Evolutionary conservation across 1,140 invertebrate species (phyloP), one percentile per base, ranked within the genome.

Genomic region (Dufourea novaeangliae): DNA sequence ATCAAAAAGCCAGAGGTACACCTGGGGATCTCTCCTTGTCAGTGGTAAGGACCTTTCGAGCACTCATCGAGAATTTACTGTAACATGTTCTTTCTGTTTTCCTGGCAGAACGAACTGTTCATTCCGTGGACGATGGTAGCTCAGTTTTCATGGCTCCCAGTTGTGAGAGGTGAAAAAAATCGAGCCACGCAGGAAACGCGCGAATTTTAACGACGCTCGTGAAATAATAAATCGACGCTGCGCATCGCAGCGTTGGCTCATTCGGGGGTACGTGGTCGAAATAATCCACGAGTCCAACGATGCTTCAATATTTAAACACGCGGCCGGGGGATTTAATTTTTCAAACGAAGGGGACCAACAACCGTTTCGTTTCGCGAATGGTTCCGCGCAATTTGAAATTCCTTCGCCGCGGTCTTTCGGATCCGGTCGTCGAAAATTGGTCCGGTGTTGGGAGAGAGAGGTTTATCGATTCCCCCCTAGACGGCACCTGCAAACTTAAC

Each of bases 241-340:
- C 22, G 34, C 2, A 14, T 44, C 37, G 54, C 54, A 5, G 4
- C 17, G 14, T 8, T 8, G 46, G 41, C 25, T 25, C 32, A 32
- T 50, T n/a, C 10, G 29, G 29, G 17, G 6, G 22, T n/a, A 2
- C 22, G 57, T 29, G 22, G n/a, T 12, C 39, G 25, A 17, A 69
- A 56, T 69, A 69, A 69, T 44, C 6, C 54, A 59, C 34, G 37
- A 70, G 54, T 14, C 56, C 6, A 22, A 27, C 32, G 20, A 14
- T 10, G 10, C 37, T 59, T 41, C 29, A 57, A 70, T 70, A 57
- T 70, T 70, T 39, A 37, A 57, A 29, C 34, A 25, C 12, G 22
- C 68, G 34, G n/a, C n/a, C 52, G 20, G 25, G 17, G 5, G 5
- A 25, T 11, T 52, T 34, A 56, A 69, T 69, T 56, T 69, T 39